Conservation (phyloP, 2,888 invertebrate species). For the Chloroclysta siterata region DNA sequence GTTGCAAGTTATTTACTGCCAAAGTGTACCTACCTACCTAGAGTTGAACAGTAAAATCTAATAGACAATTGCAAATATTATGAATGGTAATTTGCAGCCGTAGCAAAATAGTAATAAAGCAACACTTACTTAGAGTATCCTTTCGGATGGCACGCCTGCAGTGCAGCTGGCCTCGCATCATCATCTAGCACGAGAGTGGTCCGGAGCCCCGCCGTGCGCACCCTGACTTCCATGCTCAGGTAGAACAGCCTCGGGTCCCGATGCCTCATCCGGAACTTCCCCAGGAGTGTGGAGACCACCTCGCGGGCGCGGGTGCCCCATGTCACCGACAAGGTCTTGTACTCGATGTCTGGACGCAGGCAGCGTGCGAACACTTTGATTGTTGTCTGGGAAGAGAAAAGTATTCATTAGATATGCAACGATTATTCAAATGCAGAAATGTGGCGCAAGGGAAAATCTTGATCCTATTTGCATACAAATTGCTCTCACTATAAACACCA, state of each 20-base stretch:
- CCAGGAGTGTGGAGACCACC: conserved; percentile 92
- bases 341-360: conserved; percentile 96
- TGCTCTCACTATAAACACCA: conserved; percentile 9
- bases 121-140: conserved; percentile 93
- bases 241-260: conserved; percentile 96
- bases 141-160: conserved; percentile 97
- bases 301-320: conserved; percentile 95
- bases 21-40: too few relatives aligned
- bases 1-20: too few relatives aligned
- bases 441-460: conserved; percentile 16
- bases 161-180: conserved; percentile 94
- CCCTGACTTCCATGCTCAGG: conserved; percentile 97
- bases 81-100: too few relatives aligned
- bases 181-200: conserved; percentile 94
- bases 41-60: too few relatives aligned
- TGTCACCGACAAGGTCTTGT: conserved; percentile 96
- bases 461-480: conserved; percentile 20
- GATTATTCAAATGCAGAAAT: conserved; percentile 7
- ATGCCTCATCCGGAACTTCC: conserved; percentile 96
- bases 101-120: too few relatives aligned
- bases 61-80: too few relatives aligned
- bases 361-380: conserved; percentile 96
- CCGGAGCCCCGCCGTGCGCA: conserved; percentile 92
- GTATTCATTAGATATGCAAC: conserved; percentile 8
- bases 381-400: conserved; percentile 88